Conservation (phyloP, 1,140 invertebrate genomes). For the Pseudomyrmex pallidus region DNA sequence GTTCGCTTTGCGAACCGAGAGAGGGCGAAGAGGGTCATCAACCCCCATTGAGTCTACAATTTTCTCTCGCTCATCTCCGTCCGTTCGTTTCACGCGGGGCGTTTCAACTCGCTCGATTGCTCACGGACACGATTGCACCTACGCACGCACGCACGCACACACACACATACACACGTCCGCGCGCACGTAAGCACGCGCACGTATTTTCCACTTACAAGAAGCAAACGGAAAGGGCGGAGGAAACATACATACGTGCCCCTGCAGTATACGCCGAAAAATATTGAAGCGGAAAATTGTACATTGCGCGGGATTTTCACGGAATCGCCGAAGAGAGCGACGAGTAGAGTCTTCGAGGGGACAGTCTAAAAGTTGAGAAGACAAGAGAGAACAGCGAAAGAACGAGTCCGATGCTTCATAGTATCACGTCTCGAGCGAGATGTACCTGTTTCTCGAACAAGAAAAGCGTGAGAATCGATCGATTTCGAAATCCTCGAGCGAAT, state of each 20-base stretch:
- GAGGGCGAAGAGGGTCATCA: constrained; percentile 16
- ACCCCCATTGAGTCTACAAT: constrained; percentile 51
- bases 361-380: constrained; percentile 16
- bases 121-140: constrained; percentile 19
- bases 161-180: background rate
- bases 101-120: constrained; percentile 45
- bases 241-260: constrained; percentile 51
- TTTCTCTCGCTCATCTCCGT: constrained; percentile 31
- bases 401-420: background rate
- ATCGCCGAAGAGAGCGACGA: constrained; percentile 13
- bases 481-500: no score
- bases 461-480: background rate
- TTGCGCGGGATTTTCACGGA: constrained; percentile 63
- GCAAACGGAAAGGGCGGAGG: background rate
- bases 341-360: constrained; percentile 20
- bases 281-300: constrained; percentile 69
- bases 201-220: constrained; percentile 16
- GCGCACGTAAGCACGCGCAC: background rate
- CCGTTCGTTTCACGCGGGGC: constrained; percentile 26
- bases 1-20: constrained; percentile 17
- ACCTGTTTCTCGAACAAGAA: background rate
- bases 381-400: constrained; percentile 5
- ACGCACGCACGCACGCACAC: background rate
- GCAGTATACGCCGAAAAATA: constrained; percentile 58
- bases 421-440: background rate